A percentile compares a stretch with the other conserved stretches of the same genome.
These are phyloP conservation scores for Hylia prasina DNA, from an alignment of 2,113 vertebrate genomes.

Conservation along the genomic window DNA sequence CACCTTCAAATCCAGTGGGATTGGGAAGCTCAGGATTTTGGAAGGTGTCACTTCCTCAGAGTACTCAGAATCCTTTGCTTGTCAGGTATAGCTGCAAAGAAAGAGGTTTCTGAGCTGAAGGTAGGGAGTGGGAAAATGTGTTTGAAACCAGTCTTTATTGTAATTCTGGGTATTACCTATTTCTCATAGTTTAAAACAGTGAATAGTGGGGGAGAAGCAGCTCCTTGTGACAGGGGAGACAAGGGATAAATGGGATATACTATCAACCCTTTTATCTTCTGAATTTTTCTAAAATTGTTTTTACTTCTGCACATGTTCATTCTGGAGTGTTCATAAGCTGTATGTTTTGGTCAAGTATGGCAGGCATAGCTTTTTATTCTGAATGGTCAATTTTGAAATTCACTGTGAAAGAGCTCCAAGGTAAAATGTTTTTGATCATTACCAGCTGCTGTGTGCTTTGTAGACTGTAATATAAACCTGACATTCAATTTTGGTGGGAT, in stretches of 20 bases:
- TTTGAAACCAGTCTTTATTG: background rate
- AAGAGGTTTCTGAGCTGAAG: background rate
- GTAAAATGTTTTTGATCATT: background rate
- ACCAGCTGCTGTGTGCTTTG: background rate
- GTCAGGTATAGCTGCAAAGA: background rate
- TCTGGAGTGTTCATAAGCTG: background rate
- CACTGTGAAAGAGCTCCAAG: background rate
- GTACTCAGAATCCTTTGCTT: background rate
- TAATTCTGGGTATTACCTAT: background rate
- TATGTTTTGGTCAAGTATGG: background rate
- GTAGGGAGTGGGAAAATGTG: background rate
- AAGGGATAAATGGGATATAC: background rate
- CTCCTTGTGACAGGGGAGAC: background rate
- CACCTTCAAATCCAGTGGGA: background rate
- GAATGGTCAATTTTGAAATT: background rate
- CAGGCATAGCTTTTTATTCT: background rate
- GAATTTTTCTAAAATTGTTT: background rate
- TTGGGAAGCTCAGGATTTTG: background rate
- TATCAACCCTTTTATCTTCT: background rate
- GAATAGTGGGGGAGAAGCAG: background rate
- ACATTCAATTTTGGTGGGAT: background rate
- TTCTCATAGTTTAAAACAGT: background rate
- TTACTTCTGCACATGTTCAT: background rate
- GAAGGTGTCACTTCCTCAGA: background rate
- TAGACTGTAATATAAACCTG: background rate